Evolutionary conservation across 2,888 invertebrate species (phyloP).

Genomic region (Tetragonisca angustula): DNA sequence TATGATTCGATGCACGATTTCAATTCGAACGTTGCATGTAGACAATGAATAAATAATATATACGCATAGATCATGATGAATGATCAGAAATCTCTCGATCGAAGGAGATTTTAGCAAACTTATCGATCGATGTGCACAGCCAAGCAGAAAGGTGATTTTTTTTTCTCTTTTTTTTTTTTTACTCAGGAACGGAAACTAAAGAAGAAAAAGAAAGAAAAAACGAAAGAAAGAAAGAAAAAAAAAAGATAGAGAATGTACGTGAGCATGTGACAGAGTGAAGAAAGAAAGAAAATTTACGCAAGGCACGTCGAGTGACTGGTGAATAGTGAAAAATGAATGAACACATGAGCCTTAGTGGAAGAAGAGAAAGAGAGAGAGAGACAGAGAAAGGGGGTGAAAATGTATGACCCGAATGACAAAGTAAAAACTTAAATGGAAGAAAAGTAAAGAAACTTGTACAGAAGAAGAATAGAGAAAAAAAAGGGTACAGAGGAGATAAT

Average conservation of each 20-base stretch:
- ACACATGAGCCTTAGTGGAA: conserved; percentile 63
- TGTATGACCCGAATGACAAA: conserved; percentile 50
- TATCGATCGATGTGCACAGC: conserved; percentile 79
- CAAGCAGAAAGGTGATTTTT: conserved; percentile 67
- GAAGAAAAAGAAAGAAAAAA: conserved; percentile 32
- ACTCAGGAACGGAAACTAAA: conserved; percentile 40
- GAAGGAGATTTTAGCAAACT: conserved; percentile 65
- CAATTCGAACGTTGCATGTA: conserved; percentile 34
- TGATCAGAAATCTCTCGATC: conserved; percentile 52
- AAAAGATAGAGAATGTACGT: conserved; percentile 37
- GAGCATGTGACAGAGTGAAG: conserved; percentile 37
- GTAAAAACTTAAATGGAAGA: conserved; percentile 9
- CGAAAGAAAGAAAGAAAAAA: conserved; percentile 22
- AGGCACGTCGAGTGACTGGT: conserved; percentile 70
- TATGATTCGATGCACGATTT: conserved; percentile 48
- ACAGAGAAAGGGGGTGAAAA: not conserved
- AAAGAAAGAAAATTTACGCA: conserved; percentile 62
- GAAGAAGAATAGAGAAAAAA: not conserved
- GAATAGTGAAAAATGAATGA: conserved; percentile 74
- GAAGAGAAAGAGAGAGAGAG: conserved; percentile 32
- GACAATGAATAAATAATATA: conserved; percentile 19
- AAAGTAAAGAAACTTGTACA: not conserved
- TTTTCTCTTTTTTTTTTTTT: too few relatives aligned
- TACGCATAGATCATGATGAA: conserved; percentile 22
- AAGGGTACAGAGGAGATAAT: conserved; percentile 1